Conservation (phyloP, 2,888 invertebrate species). For the Trissolcus japonicus region DNA sequence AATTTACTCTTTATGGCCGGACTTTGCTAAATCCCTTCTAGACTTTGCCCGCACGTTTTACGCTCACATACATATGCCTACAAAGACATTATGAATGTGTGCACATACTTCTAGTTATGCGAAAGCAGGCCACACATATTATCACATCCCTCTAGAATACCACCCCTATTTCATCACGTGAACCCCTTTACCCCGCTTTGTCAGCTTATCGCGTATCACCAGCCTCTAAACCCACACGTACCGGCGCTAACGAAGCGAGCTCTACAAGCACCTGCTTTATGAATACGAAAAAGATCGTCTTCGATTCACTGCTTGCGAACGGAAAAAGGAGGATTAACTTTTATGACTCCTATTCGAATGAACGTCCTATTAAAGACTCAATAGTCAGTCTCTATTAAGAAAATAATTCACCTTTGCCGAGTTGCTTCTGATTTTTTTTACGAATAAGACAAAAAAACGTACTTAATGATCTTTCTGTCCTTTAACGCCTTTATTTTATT, state of each 20-base stretch:
- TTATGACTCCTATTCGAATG: slow-evolving; percentile 24
- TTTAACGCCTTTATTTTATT: no score
- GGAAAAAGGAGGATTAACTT: slow-evolving; percentile 31
- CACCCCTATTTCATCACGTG: slow-evolving; percentile 43
- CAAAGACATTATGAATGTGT: slow-evolving; percentile 19
- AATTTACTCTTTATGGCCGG: slow-evolving; percentile 70
- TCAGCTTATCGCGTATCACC: slow-evolving; percentile 53
- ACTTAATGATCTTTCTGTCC: no score
- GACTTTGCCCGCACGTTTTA: slow-evolving; percentile 41
- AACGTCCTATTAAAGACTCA: slow-evolving; percentile 16
- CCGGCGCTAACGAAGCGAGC: slow-evolving; percentile 4
- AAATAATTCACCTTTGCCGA: slow-evolving; percentile 26
- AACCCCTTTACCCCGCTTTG: slow-evolving; percentile 9
- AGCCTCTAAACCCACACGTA: slow-evolving; percentile 17
- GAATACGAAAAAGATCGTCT: slow-evolving; percentile 35
- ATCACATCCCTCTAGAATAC: slow-evolving; percentile 23
- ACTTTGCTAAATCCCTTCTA: slow-evolving; percentile 68
- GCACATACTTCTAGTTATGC: slow-evolving; percentile 34
- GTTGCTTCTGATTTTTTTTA: slow-evolving; percentile 15
- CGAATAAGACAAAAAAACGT: no score
- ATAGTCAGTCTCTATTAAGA: slow-evolving; percentile 29
- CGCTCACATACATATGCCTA: slow-evolving; percentile 8
- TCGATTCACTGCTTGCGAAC: slow-evolving; percentile 25
- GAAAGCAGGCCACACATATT: slow-evolving; percentile 22
- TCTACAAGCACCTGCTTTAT: slow-evolving; percentile 3